Base-by-base conservation (phyloP, 2,113 vertebrate species). In the Planiliza haematocheilus region DNA sequence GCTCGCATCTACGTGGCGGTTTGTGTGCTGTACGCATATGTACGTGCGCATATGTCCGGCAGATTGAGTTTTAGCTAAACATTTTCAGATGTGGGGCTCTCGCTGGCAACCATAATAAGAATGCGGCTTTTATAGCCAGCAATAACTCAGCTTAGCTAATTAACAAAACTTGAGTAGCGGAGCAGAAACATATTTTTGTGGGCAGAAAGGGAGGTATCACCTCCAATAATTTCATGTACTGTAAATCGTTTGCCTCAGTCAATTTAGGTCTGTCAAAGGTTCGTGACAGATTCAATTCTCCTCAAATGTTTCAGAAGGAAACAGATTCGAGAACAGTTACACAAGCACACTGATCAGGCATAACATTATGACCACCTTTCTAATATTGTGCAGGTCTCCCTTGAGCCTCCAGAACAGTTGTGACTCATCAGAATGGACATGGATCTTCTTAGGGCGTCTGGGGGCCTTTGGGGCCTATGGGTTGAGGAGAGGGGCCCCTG, bases 1-100 rank as follows among this genome's bases (percentile, higher is more conserved):
- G 48, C 10, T 20, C 58, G 56, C 24, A 30, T 30, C 24, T 45
- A 46, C 10, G 24, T 75, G 70, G 21, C 39, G 49, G 61, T 74
- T 49, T 72, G 60, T 79, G 61, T 45, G 45, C 24, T 70, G 46
- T 58, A 61, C 51, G 37, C 42, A 18, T 36, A n/a, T 21, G 30
- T 41, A 16, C 55, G 37, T 45, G 61, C 48, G 50, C 77, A 74
- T 58, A 70, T 83, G 86, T 81, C 69, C 75, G 46, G 65, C 83
- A 89, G 80, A 82, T 66, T 82, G 72, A 81, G 79, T 80, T 79
- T 36, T 70, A 75, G 72, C 83, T 84, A 83, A 86, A 63, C 60
- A 79, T 81, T 82, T 85, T 87, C 83, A 86, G 81, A 86, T 84
- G 78, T 64, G 36, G 13, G 20, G 13, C 71, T 71, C 51, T 49